Percentiles rank a stretch among this genome's conserved stretches.
Evolutionary conservation across 2,113 vertebrate genomes (phyloP).

Genomic region (Campylorhamphus procurvoides): DNA sequence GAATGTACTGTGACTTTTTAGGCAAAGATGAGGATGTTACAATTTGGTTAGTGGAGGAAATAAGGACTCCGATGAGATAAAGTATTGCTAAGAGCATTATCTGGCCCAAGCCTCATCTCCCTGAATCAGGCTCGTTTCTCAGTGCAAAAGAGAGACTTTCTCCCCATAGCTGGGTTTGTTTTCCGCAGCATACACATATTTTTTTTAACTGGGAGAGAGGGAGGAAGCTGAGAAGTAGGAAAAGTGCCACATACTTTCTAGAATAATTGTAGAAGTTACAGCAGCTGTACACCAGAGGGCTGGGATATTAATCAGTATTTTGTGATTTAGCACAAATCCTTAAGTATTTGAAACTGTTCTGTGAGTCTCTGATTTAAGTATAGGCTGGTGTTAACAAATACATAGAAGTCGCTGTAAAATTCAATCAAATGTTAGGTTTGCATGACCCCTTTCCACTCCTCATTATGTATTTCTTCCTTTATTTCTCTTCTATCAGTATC

Average conservation of each 20-base stretch:
- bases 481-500: background rate
- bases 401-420: background rate
- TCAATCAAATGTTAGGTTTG: background rate
- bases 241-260: background rate
- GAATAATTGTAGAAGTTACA: background rate
- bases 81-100: background rate
- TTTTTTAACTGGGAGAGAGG: background rate
- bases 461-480: background rate
- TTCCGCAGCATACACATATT: accelerated
- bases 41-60: background rate
- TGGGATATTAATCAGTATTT: background rate
- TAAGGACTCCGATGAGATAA: background rate
- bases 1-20: background rate
- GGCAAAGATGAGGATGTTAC: background rate
- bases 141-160: background rate
- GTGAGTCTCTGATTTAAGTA: background rate
- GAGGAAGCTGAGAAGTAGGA: background rate
- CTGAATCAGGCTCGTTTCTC: background rate
- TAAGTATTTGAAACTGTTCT: background rate
- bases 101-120: background rate
- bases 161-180: background rate
- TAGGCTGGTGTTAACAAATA: background rate
- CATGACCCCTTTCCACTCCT: background rate
- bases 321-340: background rate
- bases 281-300: background rate